Evolutionary conservation across 2,888 invertebrate genomes (phyloP).

Genomic region (Eledona agricola): DNA sequence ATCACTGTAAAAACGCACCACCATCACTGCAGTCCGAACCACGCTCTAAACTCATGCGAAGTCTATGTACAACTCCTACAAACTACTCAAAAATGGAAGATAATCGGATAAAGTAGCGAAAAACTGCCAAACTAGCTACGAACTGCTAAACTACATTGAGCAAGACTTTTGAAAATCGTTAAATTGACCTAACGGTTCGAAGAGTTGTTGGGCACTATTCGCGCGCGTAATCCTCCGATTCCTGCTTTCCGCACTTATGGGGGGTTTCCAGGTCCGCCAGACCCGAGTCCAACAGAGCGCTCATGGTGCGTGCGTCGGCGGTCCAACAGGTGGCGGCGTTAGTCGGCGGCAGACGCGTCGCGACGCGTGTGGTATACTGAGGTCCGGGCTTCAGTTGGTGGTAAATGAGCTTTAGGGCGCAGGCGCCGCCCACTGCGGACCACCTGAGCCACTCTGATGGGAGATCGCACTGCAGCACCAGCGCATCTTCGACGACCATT

Average conservation of each 20-base stretch:
- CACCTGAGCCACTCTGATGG: slow-evolving; percentile 54
- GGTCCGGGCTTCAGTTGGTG: slow-evolving; percentile 48
- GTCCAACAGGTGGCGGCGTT: slow-evolving; percentile 48
- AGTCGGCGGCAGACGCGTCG: slow-evolving; percentile 44
- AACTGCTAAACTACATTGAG: slow-evolving; percentile 51
- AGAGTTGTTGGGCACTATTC: slow-evolving; percentile 40
- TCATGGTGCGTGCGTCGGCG: slow-evolving; percentile 39
- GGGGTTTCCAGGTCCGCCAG: slow-evolving; percentile 36
- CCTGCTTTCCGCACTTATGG: slow-evolving; percentile 40
- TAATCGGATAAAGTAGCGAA: slow-evolving; percentile 46
- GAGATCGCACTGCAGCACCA: slow-evolving; percentile 48
- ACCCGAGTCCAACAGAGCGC: slow-evolving; percentile 35
- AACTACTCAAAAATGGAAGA: slow-evolving; percentile 51
- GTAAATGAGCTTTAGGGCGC: slow-evolving; percentile 48
- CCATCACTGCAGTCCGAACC: slow-evolving; percentile 16
- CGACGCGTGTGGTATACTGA: slow-evolving; percentile 50
- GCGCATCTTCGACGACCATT: slow-evolving; percentile 43
- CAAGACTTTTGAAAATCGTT: slow-evolving; percentile 48
- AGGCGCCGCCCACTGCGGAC: slow-evolving; percentile 59
- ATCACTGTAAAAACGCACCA: slow-evolving; percentile 24
- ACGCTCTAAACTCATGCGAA: slow-evolving; percentile 27
- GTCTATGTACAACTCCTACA: slow-evolving; percentile 41
- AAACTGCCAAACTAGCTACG: slow-evolving; percentile 43
- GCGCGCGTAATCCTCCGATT: slow-evolving; percentile 32
- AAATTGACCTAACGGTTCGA: slow-evolving; percentile 43